Evolutionary conservation across 2,797 vertebrate genomes (phyloP), one percentile per base, ranked within the genome.

Genomic region (Staurois parvus): DNA sequence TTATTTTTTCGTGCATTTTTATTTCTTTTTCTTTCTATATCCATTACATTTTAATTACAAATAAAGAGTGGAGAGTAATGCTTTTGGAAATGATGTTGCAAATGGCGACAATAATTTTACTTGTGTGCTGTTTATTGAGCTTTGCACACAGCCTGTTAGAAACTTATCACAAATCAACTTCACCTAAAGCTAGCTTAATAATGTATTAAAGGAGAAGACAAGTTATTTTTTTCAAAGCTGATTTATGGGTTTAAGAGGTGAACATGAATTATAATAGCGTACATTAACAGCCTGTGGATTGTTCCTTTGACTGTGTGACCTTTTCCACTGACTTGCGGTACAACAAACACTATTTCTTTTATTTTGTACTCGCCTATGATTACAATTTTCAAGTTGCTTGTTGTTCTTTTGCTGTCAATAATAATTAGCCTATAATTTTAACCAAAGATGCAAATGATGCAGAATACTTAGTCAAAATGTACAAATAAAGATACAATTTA

Each of bases 11-110:
- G 56, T 77, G 64, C n/a, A 78, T 26, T 66, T 78, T 67, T 78
- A 66, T 45, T 67, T 78, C 34, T 40, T 66, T n/a, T n/a, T 79
- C 66, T 67, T 29, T 67, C 34, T 45, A 30, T 29, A n/a, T 45
- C 64, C 59, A 45, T 67, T 42, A 79, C 37, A 68, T 79, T 79
- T 67, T 67, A 79, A 79, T 79, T 67, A 79, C 64, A 79, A 67
- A 42, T 77, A 37, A 67, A 79, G 64, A 29, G 42, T 42, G 62
- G 17, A 67, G 37, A 79, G 37, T 68, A 19, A 79, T 29, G 26
- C 15, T 79, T 78, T 26, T 78, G 34, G 56, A 77, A 77, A 66
- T 77, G 24, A 78, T 66, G 76, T 37, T 67, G 59, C 64, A 78
- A 78, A 19, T 34, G 34, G 62, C 62, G 15, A 32, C 76, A 77